Percentiles rank a stretch among this genome's conserved stretches.
These are phyloP conservation scores for Stenopsyche tienmushanensis DNA, from an alignment of 1,140 invertebrate species.

Conservation along the genomic window DNA sequence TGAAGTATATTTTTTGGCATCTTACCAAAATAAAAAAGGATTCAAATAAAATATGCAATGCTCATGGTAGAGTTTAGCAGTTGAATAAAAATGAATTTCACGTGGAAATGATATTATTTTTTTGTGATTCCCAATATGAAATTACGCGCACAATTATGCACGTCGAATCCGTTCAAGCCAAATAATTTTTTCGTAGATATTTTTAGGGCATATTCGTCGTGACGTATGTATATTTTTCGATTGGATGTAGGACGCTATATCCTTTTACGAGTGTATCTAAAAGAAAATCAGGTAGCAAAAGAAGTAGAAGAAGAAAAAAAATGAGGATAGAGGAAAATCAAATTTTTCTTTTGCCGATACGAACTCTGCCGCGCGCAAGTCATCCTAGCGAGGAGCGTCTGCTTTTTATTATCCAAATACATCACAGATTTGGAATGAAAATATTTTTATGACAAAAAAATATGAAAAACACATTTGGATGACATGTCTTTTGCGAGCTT, in stretches of 20 bases:
- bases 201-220: neutral
- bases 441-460: slow-evolving; percentile 33
- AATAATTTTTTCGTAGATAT: too few species aligned
- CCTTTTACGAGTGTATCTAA: slow-evolving; percentile 16
- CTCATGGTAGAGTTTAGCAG: too few species aligned
- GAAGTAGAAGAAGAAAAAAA: neutral
- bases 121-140: too few species aligned
- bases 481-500: slow-evolving; percentile 22
- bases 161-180: too few species aligned
- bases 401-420: slow-evolving; percentile 34
- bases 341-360: slow-evolving; percentile 21
- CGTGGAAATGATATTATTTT: too few species aligned
- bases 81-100: too few species aligned
- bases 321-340: slow-evolving; percentile 23
- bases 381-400: slow-evolving; percentile 9
- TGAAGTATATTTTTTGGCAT: too few species aligned
- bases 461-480: slow-evolving; percentile 22
- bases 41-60: too few species aligned
- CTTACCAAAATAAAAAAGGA: too few species aligned
- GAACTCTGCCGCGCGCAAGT: slow-evolving; percentile 1
- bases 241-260: slow-evolving; percentile 15
- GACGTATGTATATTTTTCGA: neutral
- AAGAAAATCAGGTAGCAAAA: slow-evolving; percentile 18
- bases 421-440: slow-evolving; percentile 31
- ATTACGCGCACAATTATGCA: too few species aligned